These are phyloP conservation scores for Spicauda simplicius DNA, from an alignment of 2,888 invertebrate species.

Conservation along the genomic window DNA sequence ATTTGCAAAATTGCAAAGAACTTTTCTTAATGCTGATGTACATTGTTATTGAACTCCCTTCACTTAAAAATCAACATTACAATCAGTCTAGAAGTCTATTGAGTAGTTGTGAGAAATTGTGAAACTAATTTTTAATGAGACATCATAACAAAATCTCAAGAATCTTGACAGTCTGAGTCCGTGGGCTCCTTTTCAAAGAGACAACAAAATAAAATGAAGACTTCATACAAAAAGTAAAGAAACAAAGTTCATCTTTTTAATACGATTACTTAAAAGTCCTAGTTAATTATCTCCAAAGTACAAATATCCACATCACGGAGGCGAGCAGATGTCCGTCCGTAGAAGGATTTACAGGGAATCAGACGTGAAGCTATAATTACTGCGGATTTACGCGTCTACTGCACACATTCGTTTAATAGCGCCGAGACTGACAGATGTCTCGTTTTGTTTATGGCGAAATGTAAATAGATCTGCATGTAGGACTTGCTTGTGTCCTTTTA, in stretches of 20 bases:
- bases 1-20: too few relatives aligned
- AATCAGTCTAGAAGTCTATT: too few relatives aligned
- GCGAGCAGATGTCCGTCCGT: conserved; percentile 21
- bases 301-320: conserved; percentile 1
- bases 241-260: not conserved
- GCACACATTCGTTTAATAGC: conserved; percentile 39
- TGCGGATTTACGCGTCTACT: conserved; percentile 45
- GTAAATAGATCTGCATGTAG: conserved; percentile 5
- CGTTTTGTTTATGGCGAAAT: conserved; percentile 36
- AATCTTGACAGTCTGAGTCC: too few relatives aligned
- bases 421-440: conserved; percentile 35
- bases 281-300: conserved; percentile 14
- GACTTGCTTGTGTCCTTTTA: not conserved
- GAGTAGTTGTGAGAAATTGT: too few relatives aligned
- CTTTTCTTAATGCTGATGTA: too few relatives aligned
- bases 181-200: too few relatives aligned
- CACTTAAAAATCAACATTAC: too few relatives aligned
- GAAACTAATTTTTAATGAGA: too few relatives aligned
- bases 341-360: conserved; percentile 46
- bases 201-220: too few relatives aligned
- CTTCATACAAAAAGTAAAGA: too few relatives aligned
- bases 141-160: too few relatives aligned
- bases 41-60: too few relatives aligned
- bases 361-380: conserved; percentile 39
- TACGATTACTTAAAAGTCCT: conserved; percentile 5